Conservation (phyloP, 2,888 invertebrate species). For the Habroteleia sp. region DNA sequence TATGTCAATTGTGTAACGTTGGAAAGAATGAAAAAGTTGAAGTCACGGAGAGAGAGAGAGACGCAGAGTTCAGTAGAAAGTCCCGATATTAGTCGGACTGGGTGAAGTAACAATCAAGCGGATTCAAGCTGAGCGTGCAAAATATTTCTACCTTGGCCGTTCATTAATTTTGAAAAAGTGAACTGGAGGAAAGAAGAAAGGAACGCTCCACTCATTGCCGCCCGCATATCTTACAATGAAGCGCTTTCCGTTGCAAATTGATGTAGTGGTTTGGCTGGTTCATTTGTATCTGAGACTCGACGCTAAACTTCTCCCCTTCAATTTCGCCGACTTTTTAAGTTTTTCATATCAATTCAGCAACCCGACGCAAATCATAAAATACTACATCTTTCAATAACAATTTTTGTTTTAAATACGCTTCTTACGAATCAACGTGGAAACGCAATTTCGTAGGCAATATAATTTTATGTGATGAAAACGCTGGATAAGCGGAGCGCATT, state of each 20-base stretch:
- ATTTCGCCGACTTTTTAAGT: constrained; percentile 35
- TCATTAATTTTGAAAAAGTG: constrained; percentile 26
- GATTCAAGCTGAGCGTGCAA: constrained; percentile 20
- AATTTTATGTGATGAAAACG: constrained; percentile 15
- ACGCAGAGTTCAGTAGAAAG: constrained; percentile 38
- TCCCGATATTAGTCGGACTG: constrained; percentile 31
- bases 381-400: constrained; percentile 38
- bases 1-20: no score
- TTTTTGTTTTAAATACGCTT: constrained; percentile 21
- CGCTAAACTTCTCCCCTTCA: constrained; percentile 32
- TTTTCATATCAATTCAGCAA: constrained; percentile 26
- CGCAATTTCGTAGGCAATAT: constrained; percentile 18
- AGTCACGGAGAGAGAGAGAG: no score
- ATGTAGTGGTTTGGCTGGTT: constrained; percentile 27
- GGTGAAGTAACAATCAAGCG: constrained; percentile 10
- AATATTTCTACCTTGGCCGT: constrained; percentile 12
- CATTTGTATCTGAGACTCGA: constrained; percentile 23
- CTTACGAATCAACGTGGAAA: not conserved
- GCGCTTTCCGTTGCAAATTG: constrained; percentile 38
- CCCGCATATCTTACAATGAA: constrained; percentile 37
- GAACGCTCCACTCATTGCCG: constrained; percentile 8
- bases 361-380: constrained; percentile 16
- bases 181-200: not conserved
- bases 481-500: constrained; percentile 19
- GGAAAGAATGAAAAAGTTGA: no score